These are phyloP conservation scores for Mechanitis mazaeus DNA, from an alignment of 2,888 invertebrate species.

Conservation along the genomic window DNA sequence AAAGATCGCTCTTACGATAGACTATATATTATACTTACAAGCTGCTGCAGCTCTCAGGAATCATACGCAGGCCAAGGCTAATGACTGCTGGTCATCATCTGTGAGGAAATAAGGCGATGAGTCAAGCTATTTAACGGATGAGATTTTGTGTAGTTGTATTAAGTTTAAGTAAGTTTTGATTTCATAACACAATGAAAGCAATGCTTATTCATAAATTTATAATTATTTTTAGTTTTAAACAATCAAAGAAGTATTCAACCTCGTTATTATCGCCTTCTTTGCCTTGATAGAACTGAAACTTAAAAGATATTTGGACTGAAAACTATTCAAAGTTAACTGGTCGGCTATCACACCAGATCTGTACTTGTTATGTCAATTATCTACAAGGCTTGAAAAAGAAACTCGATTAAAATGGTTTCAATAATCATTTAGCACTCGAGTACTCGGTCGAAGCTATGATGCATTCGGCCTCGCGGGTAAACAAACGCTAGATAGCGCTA, in stretches of 20 bases:
- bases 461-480: slow-evolving; percentile 74
- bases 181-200: background rate
- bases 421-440: slow-evolving; percentile 53
- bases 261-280: slow-evolving; percentile 25
- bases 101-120: slow-evolving; percentile 37
- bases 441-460: slow-evolving; percentile 66
- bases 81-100: slow-evolving; percentile 61
- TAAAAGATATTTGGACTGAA: no score
- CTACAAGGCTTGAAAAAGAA: slow-evolving; percentile 52
- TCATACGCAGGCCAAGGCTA: slow-evolving; percentile 53
- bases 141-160: no score
- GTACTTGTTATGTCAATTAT: slow-evolving; percentile 46
- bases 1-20: background rate
- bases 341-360: slow-evolving; percentile 20
- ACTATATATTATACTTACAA: slow-evolving; percentile 47
- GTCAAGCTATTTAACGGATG: background rate
- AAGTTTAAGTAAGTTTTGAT: background rate
- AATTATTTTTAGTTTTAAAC: slow-evolving; percentile 13
- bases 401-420: slow-evolving; percentile 46
- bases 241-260: slow-evolving; percentile 22
- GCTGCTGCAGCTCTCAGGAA: slow-evolving; percentile 48
- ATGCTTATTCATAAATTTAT: slow-evolving; percentile 10
- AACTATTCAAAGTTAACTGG: no score
- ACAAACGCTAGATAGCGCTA: slow-evolving; percentile 74
- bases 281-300: slow-evolving; percentile 13